Evolutionary conservation across 2,888 invertebrate species (phyloP).

Genomic region (Myopa tessellatipennis): DNA sequence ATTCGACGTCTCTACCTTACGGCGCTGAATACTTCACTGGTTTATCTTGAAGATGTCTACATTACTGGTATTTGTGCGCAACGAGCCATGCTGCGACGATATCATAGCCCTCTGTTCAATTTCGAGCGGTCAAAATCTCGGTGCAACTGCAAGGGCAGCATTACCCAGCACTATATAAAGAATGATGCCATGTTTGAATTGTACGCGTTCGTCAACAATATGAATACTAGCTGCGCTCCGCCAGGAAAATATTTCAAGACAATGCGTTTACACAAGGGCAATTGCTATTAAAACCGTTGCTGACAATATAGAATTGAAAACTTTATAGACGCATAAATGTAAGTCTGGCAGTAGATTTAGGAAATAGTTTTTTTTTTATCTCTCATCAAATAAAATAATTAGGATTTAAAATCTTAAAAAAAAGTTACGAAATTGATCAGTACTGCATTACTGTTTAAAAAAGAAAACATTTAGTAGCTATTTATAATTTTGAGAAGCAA

Average conservation of each 20-base stretch:
- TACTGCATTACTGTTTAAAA: too few relatives aligned
- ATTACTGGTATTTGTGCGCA: conserved; percentile 81
- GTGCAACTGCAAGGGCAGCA: conserved; percentile 70
- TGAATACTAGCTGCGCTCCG: conserved; percentile 61
- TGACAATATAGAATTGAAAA: too few relatives aligned
- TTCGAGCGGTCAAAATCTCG: conserved; percentile 66
- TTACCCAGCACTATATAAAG: conserved; percentile 72
- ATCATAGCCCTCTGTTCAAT: conserved; percentile 75
- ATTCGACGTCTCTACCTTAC: conserved; percentile 75
- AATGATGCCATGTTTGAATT: conserved; percentile 69
- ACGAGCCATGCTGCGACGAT: conserved; percentile 72
- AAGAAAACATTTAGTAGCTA: too few relatives aligned
- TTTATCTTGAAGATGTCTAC: conserved; percentile 84
- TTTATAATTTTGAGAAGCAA: too few relatives aligned
- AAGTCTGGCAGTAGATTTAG: too few relatives aligned
- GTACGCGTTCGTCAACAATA: conserved; percentile 63
- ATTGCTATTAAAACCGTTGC: background rate
- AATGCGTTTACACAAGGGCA: conserved; percentile 53
- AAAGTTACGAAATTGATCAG: too few relatives aligned
- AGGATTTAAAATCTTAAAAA: too few relatives aligned
- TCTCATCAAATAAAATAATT: too few relatives aligned
- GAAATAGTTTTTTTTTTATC: too few relatives aligned
- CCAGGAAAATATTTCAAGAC: conserved; percentile 63
- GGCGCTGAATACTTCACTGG: conserved; percentile 76
- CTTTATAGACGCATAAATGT: too few relatives aligned